Base-by-base conservation (phyloP, 2,888 invertebrate species). In the Melanargia galathea region DNA sequence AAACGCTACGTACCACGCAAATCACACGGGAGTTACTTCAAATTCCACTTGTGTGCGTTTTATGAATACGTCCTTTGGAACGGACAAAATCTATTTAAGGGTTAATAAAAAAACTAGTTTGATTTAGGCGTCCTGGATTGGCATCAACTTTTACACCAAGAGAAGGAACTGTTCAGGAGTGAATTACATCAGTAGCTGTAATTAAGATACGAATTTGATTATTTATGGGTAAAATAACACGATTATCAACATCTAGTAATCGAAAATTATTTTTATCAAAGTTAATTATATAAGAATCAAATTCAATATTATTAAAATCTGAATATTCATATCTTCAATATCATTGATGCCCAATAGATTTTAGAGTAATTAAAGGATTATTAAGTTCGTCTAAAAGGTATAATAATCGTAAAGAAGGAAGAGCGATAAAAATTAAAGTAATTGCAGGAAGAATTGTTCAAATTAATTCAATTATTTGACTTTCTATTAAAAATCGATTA, bases 261-360 rank as follows among this genome's bases (percentile, higher is more conserved):
- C 67, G 66, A 63, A 69, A 68, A 59, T 66, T 48, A 20, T 46
- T 46, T n/a, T 48, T 6, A n/a, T 48, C 20, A n/a, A 48, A 48
- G 24, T 48, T 13, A 48, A 7, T 69, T 71, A 72, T 71, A 62
- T 72, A 72, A 5, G 71, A 73, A 52, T 70, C 71, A 70, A 73
- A 71, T 69, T 71, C 70, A 64, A 71, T 49, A 67, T 71, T 66
- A 46, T 59, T 56, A 46, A 94, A 94, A 78, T 94, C 93, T 57
- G 93, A 92, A 73, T 94, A 94, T 92, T 94, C 93, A 87, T 94
- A 94, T 0, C 90, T 92, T 93, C 93, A 94, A 66, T 93, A 93
- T 92, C 93, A 94, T 92, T 94, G 94, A 78, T 93, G 93, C 0
- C 93, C 94, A 82, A 94, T 93, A 30, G 92, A 82, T 94, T 94